Conservation (phyloP, 2,888 invertebrate species). For the Cantharis lateralis region DNA sequence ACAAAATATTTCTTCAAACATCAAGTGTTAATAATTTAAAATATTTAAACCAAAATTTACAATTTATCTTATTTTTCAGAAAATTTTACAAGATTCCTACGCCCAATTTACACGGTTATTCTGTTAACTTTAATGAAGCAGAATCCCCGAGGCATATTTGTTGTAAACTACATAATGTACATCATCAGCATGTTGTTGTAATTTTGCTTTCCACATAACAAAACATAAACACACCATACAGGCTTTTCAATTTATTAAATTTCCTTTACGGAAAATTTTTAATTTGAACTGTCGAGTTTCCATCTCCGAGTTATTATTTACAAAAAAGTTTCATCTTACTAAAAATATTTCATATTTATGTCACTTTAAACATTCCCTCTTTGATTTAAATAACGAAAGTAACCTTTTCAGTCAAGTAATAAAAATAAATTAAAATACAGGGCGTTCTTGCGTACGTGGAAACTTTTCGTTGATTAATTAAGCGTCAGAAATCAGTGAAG, state of each 20-base stretch:
- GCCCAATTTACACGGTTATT: background rate
- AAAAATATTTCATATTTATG: background rate
- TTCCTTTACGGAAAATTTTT: background rate
- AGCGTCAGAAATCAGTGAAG: too few species aligned
- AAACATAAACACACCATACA: background rate
- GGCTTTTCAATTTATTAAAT: background rate
- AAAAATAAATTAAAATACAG: background rate
- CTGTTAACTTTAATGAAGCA: background rate
- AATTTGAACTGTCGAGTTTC: background rate
- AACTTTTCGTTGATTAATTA: background rate
- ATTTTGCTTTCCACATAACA: background rate
- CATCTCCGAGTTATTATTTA: background rate
- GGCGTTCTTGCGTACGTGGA: background rate
- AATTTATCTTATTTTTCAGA: background rate
- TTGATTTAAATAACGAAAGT: background rate
- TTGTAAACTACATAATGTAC: background rate
- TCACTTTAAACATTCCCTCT: background rate
- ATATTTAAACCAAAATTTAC: background rate
- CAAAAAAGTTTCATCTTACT: background rate
- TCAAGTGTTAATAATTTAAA: background rate
- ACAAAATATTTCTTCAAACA: background rate
- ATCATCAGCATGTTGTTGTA: background rate
- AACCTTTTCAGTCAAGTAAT: background rate
- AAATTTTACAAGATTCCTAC: background rate
- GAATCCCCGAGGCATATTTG: background rate